phyloP scores from a whole-genome alignment of 1,140 invertebrate genomes.

The Zophobas atratus region DNA sequence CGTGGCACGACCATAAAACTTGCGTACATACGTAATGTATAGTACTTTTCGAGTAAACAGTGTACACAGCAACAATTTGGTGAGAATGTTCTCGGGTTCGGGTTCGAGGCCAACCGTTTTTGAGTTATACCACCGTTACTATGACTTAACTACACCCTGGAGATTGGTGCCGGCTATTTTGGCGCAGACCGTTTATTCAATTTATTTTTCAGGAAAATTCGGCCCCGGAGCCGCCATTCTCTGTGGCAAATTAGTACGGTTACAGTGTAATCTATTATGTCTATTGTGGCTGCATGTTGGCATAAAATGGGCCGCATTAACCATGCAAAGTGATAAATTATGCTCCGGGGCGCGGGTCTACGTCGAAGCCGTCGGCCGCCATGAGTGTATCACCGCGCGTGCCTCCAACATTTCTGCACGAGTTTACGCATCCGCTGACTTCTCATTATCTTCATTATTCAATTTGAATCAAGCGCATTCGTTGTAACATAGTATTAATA shows the following conservation, averaged over 20 bases:
- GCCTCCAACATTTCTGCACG: background rate
- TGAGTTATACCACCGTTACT: constrained; percentile 36
- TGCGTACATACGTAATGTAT: constrained; percentile 1
- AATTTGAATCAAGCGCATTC: too few relatives aligned
- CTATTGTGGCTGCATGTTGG: constrained; percentile 54
- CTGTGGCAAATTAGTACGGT: constrained; percentile 54
- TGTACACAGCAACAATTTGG: constrained; percentile 35
- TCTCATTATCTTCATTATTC: too few relatives aligned
- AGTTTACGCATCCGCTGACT: too few relatives aligned
- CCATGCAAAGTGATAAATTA: constrained; percentile 56
- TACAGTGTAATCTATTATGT: constrained; percentile 52
- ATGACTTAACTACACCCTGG: constrained; percentile 38
- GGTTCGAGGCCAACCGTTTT: constrained; percentile 23
- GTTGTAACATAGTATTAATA: too few relatives aligned
- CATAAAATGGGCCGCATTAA: constrained; percentile 54
- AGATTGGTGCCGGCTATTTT: constrained; percentile 19
- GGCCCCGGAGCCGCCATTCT: constrained; percentile 38
- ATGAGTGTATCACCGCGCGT: constrained; percentile 24
- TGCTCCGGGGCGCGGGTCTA: constrained; percentile 44
- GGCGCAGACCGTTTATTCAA: constrained; percentile 47
- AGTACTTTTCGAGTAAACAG: constrained; percentile 3
- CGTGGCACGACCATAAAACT: constrained; percentile 14
- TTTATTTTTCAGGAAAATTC: constrained; percentile 50
- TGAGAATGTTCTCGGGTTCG: constrained; percentile 12
- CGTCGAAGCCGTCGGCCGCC: constrained; percentile 46